Evolutionary conservation across 1,140 invertebrate species (phyloP).

Genomic region (Epicauta chinensis): DNA sequence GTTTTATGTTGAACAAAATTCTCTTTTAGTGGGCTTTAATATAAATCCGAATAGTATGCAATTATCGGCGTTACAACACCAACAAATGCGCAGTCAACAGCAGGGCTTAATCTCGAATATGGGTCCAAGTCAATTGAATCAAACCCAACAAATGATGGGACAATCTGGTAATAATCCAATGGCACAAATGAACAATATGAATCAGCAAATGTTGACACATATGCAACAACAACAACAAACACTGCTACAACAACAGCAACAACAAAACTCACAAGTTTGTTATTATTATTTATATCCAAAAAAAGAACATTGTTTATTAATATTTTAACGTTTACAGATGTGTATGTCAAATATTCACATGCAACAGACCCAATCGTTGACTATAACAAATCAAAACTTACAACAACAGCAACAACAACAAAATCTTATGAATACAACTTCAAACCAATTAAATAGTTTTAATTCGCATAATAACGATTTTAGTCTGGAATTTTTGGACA

Average conservation of each 20-base stretch:
- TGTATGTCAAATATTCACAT: constrained; percentile 60
- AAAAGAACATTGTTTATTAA: not conserved
- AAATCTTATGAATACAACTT: constrained; percentile 35
- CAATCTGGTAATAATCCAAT: constrained; percentile 24
- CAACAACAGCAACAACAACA: constrained; percentile 36
- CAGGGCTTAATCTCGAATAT: not conserved
- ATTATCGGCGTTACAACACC: constrained; percentile 38
- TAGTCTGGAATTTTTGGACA: constrained; percentile 74
- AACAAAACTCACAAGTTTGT: constrained; percentile 37
- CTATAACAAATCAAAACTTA: constrained; percentile 44
- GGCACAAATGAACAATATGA: constrained; percentile 46
- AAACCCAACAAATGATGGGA: constrained; percentile 8
- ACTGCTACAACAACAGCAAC: constrained; percentile 44
- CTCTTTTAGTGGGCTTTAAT: constrained; percentile 26
- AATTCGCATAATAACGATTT: constrained; percentile 54
- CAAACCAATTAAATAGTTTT: constrained; percentile 47
- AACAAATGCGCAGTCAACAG: constrained; percentile 39
- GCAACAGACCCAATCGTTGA: constrained; percentile 57
- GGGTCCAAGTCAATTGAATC: constrained; percentile 31
- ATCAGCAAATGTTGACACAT: constrained; percentile 45
- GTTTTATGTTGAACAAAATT: not conserved
- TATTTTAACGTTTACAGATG: constrained; percentile 37
- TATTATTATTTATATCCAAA: not conserved
- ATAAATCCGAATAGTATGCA: constrained; percentile 38
- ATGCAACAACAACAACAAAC: constrained; percentile 36